phyloP scores from a whole-genome alignment of 1,140 invertebrate genomes.

The Pararge aegeria region DNA sequence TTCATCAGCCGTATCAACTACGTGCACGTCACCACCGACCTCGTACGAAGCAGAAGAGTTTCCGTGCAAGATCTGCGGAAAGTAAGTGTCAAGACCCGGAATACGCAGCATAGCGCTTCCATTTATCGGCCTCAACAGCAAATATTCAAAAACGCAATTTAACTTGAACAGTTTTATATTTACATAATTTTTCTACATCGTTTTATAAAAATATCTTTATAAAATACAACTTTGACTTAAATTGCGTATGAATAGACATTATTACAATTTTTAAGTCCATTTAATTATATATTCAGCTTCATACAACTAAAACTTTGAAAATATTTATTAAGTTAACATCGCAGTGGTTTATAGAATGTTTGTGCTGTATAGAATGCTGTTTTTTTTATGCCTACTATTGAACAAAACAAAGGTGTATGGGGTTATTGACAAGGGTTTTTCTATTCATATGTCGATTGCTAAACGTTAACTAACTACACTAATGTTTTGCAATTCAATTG shows the following conservation, averaged over 20 bases:
- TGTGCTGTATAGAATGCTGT: constrained; percentile 9
- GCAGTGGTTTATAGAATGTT: constrained; percentile 37
- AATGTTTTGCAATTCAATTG: constrained; percentile 13
- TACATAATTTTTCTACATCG: constrained; percentile 15
- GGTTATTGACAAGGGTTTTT: constrained; percentile 25
- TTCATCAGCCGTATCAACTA: constrained; percentile 37
- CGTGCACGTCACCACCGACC: constrained; percentile 57
- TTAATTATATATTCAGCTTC: constrained; percentile 26
- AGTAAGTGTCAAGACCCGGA: constrained; percentile 88
- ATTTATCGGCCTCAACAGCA: constrained; percentile 32
- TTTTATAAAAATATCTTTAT: constrained; percentile 2
- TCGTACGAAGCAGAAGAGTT: constrained; percentile 81
- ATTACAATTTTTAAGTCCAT: constrained; percentile 32
- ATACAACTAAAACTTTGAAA: constrained; percentile 21
- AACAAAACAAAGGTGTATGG: constrained; percentile 24
- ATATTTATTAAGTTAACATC: constrained; percentile 29
- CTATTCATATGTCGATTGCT: constrained; percentile 54
- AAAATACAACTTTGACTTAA: constrained; percentile 25
- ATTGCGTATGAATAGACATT: constrained; percentile 44
- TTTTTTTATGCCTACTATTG: constrained; percentile 17
- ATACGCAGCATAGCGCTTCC: constrained; percentile 45
- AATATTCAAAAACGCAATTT: constrained; percentile 53
- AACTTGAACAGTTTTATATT: constrained; percentile 18
- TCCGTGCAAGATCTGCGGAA: constrained; percentile 98
- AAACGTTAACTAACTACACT: constrained; percentile 32